A percentile compares a stretch with the other conserved stretches of the same genome.
Conservation (phyloP, 1,140 invertebrate genomes). For the Dendrolimus kikuchii region DNA sequence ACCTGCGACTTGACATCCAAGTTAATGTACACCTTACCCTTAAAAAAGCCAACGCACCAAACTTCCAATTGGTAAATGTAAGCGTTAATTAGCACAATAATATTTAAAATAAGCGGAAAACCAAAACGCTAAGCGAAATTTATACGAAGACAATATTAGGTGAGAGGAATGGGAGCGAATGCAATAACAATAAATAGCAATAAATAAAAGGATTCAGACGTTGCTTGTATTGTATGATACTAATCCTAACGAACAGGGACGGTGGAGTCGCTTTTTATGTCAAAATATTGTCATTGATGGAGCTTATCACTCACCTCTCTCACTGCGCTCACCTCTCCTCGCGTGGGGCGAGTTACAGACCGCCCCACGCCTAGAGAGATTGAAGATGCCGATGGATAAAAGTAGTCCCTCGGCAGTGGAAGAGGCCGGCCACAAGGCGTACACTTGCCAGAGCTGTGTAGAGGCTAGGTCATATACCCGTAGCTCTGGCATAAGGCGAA, state of each 20-base stretch:
- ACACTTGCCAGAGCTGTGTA: too few relatives aligned
- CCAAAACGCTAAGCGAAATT: conserved; percentile 60
- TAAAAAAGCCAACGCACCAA: conserved; percentile 13
- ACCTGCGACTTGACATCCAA: too few relatives aligned
- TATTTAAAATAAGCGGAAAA: conserved; percentile 50
- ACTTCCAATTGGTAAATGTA: conserved; percentile 18
- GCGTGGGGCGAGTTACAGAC: too few relatives aligned
- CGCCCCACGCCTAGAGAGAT: too few relatives aligned
- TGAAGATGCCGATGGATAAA: too few relatives aligned
- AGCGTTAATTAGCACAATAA: conserved; percentile 52
- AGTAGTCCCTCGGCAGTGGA: too few relatives aligned
- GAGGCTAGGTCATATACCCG: too few relatives aligned
- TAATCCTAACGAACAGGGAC: conserved; percentile 46
- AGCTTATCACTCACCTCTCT: too few relatives aligned
- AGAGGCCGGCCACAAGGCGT: too few relatives aligned
- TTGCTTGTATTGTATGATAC: conserved; percentile 71
- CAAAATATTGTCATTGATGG: conserved; percentile 4
- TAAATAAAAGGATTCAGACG: conserved; percentile 74
- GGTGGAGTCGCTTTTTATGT: conserved; percentile 28
- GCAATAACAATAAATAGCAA: conserved; percentile 74
- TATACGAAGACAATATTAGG: conserved; percentile 67
- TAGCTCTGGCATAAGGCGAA: too few relatives aligned
- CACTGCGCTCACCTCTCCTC: too few relatives aligned
- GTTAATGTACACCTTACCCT: neutral
- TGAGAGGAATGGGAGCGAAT: conserved; percentile 64